These are phyloP conservation scores for Scarus forsteni DNA, from an alignment of 2,797 vertebrate genomes.

Conservation along the genomic window DNA sequence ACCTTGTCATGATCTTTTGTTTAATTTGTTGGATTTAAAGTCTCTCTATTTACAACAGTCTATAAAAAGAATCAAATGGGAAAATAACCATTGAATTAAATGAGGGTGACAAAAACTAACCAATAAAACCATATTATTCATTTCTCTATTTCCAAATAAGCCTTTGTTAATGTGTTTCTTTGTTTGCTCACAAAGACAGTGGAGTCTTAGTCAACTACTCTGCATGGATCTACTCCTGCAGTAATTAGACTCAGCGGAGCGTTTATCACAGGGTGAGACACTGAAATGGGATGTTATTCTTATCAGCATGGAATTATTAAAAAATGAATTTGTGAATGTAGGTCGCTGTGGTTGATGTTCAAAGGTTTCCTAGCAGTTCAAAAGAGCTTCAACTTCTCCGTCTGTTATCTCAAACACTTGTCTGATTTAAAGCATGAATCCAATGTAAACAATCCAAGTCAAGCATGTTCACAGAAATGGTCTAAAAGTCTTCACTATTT, in stretches of 20 bases:
- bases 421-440: slow-evolving; percentile 41
- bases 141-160: slow-evolving; percentile 11
- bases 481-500: slow-evolving; percentile 4
- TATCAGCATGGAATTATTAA: slow-evolving; percentile 59
- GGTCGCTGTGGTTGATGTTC: slow-evolving; percentile 54
- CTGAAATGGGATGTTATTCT: slow-evolving; percentile 52
- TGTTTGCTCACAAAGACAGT: not conserved
- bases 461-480: not conserved
- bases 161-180: not conserved
- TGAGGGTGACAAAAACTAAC: not conserved
- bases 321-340: slow-evolving; percentile 64
- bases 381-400: slow-evolving; percentile 21
- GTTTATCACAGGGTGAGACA: slow-evolving; percentile 30
- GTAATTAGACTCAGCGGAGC: slow-evolving; percentile 44
- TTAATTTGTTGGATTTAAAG: too few relatives aligned
- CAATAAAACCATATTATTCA: not conserved
- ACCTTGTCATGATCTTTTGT: too few relatives aligned
- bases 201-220: slow-evolving; percentile 24
- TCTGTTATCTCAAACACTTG: slow-evolving; percentile 20
- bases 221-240: slow-evolving; percentile 30
- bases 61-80: too few relatives aligned
- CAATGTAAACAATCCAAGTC: slow-evolving; percentile 14
- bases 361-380: slow-evolving; percentile 53
- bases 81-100: too few relatives aligned
- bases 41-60: too few relatives aligned